Conservation (phyloP, 2,113 vertebrate genomes). For the Puffinus mauretanicus region DNA sequence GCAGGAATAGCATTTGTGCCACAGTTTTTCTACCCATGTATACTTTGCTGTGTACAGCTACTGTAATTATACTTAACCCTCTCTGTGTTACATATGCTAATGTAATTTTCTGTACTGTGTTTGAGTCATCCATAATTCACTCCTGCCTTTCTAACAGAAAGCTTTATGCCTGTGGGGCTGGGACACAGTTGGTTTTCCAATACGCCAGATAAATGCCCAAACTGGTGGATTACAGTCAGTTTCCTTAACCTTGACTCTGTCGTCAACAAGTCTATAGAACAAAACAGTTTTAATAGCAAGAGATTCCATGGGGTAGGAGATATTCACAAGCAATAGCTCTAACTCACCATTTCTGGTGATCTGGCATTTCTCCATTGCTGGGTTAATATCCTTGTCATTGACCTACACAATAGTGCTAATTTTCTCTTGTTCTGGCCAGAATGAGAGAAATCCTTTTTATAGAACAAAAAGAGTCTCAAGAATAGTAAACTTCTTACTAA, state of each 20-base stretch:
- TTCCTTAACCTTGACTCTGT: background rate
- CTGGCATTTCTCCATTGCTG: background rate
- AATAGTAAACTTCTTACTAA: background rate
- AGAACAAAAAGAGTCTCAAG: background rate
- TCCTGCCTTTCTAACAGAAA: background rate
- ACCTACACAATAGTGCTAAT: background rate
- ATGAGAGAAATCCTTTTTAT: background rate
- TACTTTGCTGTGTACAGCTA: background rate
- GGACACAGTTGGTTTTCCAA: background rate
- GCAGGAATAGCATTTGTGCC: background rate
- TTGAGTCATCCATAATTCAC: slow-evolving; percentile 17
- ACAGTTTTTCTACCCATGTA: background rate
- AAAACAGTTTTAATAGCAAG: background rate
- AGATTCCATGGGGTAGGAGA: background rate
- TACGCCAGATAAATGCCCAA: background rate
- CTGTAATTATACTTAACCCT: background rate
- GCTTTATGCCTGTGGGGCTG: background rate
- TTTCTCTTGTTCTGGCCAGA: background rate
- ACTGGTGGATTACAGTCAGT: background rate
- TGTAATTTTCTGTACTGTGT: background rate
- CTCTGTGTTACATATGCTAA: background rate
- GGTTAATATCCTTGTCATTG: background rate
- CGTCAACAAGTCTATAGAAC: background rate
- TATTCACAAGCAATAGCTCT: background rate
- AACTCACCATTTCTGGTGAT: background rate